Percentiles rank a stretch among this genome's conserved stretches.
Conservation (phyloP, 2,113 vertebrate species). For the Lophotis ruficrista region DNA sequence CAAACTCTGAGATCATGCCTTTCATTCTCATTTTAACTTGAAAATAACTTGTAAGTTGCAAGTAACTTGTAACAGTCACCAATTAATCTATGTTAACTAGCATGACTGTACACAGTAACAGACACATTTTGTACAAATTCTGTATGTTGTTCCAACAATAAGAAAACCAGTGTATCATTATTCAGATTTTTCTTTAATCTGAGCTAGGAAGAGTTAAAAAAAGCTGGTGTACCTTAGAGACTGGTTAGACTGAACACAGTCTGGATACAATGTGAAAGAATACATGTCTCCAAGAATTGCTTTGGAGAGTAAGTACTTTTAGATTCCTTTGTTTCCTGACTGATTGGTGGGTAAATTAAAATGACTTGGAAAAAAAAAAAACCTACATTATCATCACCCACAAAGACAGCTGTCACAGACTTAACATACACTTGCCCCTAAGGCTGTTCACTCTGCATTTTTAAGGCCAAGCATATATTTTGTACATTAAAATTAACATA, state of each 20-base stretch:
- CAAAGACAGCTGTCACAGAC: neutral
- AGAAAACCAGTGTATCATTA: neutral
- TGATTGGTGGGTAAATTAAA: neutral
- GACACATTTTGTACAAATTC: neutral
- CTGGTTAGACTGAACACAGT: neutral
- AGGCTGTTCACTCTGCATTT: conserved; percentile 8
- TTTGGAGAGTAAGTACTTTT: neutral
- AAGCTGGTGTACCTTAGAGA: neutral
- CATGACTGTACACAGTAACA: neutral
- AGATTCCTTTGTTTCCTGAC: neutral
- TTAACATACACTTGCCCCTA: neutral
- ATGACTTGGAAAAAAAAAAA: neutral
- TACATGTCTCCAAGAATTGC: neutral
- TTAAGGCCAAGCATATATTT: conserved; percentile 11
- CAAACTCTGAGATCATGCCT: neutral
- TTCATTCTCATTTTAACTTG: neutral
- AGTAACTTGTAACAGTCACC: neutral
- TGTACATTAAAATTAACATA: conserved; percentile 33
- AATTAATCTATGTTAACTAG: neutral
- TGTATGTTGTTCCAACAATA: neutral
- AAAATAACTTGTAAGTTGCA: neutral
- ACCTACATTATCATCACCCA: neutral
- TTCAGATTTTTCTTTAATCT: neutral
- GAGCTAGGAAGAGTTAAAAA: neutral
- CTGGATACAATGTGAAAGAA: neutral